These are phyloP conservation scores for Meteorus sp. DNA, from an alignment of 1,140 invertebrate species.

Conservation along the genomic window DNA sequence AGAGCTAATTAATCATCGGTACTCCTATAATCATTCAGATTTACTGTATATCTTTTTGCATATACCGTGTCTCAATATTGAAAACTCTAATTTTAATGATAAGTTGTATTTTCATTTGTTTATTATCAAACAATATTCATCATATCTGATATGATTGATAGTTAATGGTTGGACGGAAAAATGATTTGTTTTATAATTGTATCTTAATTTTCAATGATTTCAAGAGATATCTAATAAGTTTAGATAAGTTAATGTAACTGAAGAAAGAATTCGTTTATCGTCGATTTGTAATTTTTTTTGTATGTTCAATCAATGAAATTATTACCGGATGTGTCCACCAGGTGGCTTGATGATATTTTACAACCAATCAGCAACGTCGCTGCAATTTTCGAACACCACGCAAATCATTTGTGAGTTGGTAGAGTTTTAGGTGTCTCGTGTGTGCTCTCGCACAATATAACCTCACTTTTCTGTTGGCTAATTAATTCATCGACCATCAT, in stretches of 20 bases:
- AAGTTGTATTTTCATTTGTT: too few relatives aligned
- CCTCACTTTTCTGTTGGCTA: slow-evolving; percentile 5
- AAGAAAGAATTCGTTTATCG: too few relatives aligned
- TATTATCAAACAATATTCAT: too few relatives aligned
- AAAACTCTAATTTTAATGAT: too few relatives aligned
- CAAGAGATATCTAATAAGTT: too few relatives aligned
- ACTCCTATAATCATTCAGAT: background rate
- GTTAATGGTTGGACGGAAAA: too few relatives aligned
- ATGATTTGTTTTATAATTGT: too few relatives aligned
- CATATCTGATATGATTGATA: too few relatives aligned
- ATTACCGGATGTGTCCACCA: background rate
- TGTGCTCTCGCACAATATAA: slow-evolving; percentile 10
- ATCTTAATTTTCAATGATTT: too few relatives aligned
- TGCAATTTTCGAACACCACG: background rate
- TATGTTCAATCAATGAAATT: background rate
- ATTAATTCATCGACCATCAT: background rate
- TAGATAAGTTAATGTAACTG: too few relatives aligned
- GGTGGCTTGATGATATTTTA: background rate
- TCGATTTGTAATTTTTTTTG: background rate
- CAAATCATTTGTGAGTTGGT: background rate
- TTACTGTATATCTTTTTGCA: too few relatives aligned
- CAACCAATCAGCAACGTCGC: background rate
- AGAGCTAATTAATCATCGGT: background rate
- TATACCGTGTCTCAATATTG: too few relatives aligned
- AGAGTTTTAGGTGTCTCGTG: slow-evolving; percentile 3